Base-by-base conservation (phyloP, 2,888 invertebrate genomes). In the Nomada hirtipes region DNA sequence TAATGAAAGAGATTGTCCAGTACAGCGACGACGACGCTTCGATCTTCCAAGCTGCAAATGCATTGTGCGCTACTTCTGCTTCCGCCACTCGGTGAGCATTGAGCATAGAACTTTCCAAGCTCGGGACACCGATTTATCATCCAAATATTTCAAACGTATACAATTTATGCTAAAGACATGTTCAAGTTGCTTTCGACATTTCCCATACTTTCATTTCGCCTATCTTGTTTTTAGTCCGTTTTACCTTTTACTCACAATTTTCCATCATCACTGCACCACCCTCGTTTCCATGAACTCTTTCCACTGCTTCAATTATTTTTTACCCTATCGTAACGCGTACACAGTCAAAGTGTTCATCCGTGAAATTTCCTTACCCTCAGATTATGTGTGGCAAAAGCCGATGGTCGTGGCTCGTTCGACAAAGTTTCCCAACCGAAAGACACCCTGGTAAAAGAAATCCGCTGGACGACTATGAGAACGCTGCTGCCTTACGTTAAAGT, bases 401-500 rank as follows among this genome's bases (percentile, higher is more conserved):
- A 73, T 2, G 18, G 29, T 13, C 29, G 36, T 29, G 50, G 9
- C n/a, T 44, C 29, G 9, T 42, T n/a, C 55, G 55, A 50, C 10
- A 68, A 68, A 11, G 13, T 61, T 13, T 23, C 59, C 0, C 20
- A 68, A 36, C 9, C 57, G 2, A 63, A 53, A 13, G 52, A 10
- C 0, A 18, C 61, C 7, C n/a, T 83, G 15, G 26, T 47, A 18
- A 75, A 70, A 26, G 23, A 29, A 13, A 72, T 88, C 50, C 82
- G 82, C 52, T 1, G 13, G 2, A 47, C 57, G 20, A 60, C 77
- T 57, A 86, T 83, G 76, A 53, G 77, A 47, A 73, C 79, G 23
- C 63, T 88, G n/a, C 36, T 88, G 36, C 86, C 89, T 3, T 68
- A 76, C 42, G 60, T 63, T 26, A 82, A 85, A 65, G 88, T 87